Evolutionary conservation across 1,140 invertebrate species (phyloP).

Genomic region (Drosophila ercepeae): DNA sequence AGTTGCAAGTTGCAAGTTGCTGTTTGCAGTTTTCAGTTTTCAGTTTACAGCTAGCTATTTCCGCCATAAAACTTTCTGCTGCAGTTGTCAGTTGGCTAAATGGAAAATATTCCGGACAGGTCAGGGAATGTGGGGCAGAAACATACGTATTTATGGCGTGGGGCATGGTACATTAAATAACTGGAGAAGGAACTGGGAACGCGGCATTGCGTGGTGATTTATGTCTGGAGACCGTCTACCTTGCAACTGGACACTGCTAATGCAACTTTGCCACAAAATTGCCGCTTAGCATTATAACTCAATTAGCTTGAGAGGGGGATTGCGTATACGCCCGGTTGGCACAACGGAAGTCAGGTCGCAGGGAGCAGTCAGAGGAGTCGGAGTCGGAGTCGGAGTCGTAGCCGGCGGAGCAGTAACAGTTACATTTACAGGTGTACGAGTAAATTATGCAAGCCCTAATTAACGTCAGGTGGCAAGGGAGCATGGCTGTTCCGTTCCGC

Average conservation of each 20-base stretch:
- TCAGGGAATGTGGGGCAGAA: conserved; percentile 23
- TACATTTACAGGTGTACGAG: conserved; percentile 45
- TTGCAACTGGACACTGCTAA: conserved; percentile 14
- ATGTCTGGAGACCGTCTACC: conserved; percentile 25
- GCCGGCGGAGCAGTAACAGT: conserved; percentile 20
- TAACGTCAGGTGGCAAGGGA: conserved; percentile 43
- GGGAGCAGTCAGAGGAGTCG: too few relatives aligned
- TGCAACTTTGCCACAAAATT: conserved; percentile 57
- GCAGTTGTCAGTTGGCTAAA: conserved; percentile 36
- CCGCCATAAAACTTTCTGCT: conserved; percentile 38
- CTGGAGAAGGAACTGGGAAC: neutral
- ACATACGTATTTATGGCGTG: conserved; percentile 27
- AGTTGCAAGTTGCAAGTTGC: conserved; percentile 16
- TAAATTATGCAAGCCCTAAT: conserved; percentile 69
- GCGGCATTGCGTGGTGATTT: conserved; percentile 20
- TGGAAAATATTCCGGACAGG: conserved; percentile 46
- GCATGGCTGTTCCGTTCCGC: conserved; percentile 3
- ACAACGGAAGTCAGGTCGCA: conserved; percentile 23
- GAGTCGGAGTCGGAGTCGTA: too few relatives aligned
- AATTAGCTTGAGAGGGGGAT: conserved; percentile 52
- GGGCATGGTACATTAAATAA: conserved; percentile 22
- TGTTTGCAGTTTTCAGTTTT: conserved; percentile 8
- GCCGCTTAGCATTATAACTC: conserved; percentile 71
- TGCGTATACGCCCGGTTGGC: conserved; percentile 52
- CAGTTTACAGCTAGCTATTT: conserved; percentile 36